Percentiles rank a stretch among this genome's conserved stretches.
These are phyloP conservation scores for Paedocypris sp. DNA, from an alignment of 2,113 vertebrate genomes.

Conservation along the genomic window DNA sequence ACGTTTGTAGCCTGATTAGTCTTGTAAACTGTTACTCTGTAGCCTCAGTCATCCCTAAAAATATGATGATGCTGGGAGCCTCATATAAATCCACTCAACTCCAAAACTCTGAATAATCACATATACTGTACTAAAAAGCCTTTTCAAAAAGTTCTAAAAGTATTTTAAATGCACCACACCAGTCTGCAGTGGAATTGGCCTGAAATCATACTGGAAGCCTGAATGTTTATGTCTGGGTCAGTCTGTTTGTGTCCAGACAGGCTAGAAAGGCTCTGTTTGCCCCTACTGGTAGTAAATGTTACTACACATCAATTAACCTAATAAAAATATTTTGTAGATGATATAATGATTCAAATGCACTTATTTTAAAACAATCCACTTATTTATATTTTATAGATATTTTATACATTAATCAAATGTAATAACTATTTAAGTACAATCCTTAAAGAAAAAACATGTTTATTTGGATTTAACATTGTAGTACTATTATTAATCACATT, in stretches of 20 bases:
- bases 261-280: neutral
- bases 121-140: neutral
- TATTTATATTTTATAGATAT: too few species aligned
- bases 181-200: neutral
- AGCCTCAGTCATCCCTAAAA: slow-evolving; percentile 35
- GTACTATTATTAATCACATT: too few species aligned
- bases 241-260: too few species aligned
- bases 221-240: neutral
- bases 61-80: neutral
- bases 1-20: slow-evolving; percentile 60
- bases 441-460: too few species aligned
- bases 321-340: too few species aligned
- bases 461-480: too few species aligned
- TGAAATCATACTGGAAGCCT: slow-evolving; percentile 1
- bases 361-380: too few species aligned
- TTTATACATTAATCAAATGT: too few species aligned
- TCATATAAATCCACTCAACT: slow-evolving; percentile 17
- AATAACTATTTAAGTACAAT: too few species aligned
- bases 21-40: slow-evolving; percentile 42
- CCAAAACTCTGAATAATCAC: neutral
- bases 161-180: slow-evolving; percentile 8
- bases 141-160: neutral
- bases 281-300: neutral
- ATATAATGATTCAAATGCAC: too few species aligned
- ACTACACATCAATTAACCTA: neutral